phyloP scores from a whole-genome alignment of 2,113 vertebrate genomes.

The Pogona vitticeps region DNA sequence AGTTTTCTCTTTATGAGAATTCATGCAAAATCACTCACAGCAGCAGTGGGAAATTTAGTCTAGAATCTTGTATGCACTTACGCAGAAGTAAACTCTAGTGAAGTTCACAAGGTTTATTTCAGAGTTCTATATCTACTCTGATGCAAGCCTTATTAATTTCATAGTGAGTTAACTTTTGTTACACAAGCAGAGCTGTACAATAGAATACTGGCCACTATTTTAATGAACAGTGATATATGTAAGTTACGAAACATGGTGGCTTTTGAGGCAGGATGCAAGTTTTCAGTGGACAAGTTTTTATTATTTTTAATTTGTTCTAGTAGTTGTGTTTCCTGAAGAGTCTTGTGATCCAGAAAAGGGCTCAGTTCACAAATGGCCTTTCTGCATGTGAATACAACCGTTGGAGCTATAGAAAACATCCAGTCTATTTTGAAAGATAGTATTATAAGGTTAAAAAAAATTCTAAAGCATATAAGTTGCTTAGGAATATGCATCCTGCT shows the following conservation, averaged over 20 bases:
- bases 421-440: not conserved
- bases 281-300: not conserved
- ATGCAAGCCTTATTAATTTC: too few relatives aligned
- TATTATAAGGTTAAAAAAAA: not conserved
- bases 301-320: not conserved
- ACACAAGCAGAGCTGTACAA: too few relatives aligned
- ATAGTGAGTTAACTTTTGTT: too few relatives aligned
- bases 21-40: too few relatives aligned
- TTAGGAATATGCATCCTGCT: not conserved
- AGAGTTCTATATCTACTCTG: too few relatives aligned
- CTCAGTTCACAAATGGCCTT: slow-evolving; percentile 17
- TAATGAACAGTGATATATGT: not conserved
- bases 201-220: not conserved
- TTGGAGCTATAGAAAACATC: slow-evolving; percentile 8
- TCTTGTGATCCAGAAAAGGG: slow-evolving; percentile 17
- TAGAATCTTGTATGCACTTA: not conserved
- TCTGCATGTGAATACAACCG: slow-evolving; percentile 39
- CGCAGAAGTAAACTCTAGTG: not conserved
- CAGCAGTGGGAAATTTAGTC: fast-evolving
- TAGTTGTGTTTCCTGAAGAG: not conserved
- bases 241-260: not conserved
- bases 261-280: not conserved
- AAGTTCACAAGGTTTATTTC: too few relatives aligned
- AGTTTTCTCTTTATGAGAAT: not conserved
- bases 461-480: slow-evolving; percentile 14